Conservation (phyloP, 2,113 vertebrate genomes). For the Psittacula cyanocephala region DNA sequence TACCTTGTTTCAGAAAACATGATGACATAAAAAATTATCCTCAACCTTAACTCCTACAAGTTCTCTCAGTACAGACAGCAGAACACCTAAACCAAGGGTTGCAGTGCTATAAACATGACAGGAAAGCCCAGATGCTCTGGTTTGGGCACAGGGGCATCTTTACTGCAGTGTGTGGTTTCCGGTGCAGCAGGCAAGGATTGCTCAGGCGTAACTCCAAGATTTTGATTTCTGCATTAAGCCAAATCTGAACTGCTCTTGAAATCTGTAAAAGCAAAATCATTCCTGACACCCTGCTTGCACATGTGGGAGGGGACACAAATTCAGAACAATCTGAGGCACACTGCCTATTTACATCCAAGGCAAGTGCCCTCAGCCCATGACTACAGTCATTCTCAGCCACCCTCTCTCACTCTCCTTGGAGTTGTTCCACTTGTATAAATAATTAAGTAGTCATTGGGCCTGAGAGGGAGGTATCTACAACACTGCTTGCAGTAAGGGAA, state of each 20-base stretch:
- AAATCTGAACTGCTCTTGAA: background rate
- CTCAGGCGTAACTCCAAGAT: background rate
- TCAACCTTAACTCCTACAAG: background rate
- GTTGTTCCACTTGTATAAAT: background rate
- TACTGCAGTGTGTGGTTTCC: background rate
- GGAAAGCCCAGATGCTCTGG: background rate
- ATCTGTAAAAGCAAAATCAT: background rate
- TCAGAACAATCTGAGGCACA: background rate
- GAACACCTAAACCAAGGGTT: background rate
- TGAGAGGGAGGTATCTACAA: background rate
- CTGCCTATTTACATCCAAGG: background rate
- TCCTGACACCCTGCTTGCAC: background rate
- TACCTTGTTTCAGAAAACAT: background rate
- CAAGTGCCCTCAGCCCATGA: background rate
- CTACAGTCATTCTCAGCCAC: rapidly evolving
- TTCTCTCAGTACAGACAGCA: background rate
- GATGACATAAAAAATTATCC: background rate
- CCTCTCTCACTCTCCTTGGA: background rate
- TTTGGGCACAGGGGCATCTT: background rate
- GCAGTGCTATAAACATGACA: no score
- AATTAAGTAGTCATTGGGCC: background rate
- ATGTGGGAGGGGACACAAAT: background rate
- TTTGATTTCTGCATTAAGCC: background rate
- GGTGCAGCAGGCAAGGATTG: background rate
- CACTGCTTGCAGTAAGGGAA: background rate